phyloP scores from a whole-genome alignment of 2,113 vertebrate genomes.

The Varanus komodoensis region DNA sequence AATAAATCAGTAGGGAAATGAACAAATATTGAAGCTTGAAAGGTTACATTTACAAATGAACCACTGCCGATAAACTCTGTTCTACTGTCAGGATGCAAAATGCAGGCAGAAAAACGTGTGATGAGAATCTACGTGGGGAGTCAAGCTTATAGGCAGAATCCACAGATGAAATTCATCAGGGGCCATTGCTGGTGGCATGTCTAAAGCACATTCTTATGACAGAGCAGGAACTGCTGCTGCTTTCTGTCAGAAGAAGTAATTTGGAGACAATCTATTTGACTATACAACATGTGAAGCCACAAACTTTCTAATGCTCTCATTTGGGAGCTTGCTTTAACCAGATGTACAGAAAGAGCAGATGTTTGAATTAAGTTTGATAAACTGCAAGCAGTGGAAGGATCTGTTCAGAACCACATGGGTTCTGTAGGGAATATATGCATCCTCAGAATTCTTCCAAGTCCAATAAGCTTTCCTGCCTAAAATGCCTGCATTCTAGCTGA shows the following conservation, averaged over 20 bases:
- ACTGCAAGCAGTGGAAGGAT: not conserved
- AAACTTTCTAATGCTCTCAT: fast-evolving
- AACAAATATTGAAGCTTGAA: conserved; percentile 8
- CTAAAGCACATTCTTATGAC: conserved; percentile 2
- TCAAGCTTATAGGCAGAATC: not conserved
- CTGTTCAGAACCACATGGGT: not conserved
- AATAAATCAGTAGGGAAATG: not conserved
- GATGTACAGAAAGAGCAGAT: fast-evolving
- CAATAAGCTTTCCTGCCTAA: not conserved
- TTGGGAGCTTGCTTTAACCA: not conserved
- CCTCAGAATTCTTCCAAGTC: not conserved
- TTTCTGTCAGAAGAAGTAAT: not conserved
- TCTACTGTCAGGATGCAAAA: conserved; percentile 9
- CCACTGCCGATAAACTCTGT: conserved; percentile 18
- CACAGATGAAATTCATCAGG: not conserved
- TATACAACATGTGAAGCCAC: not conserved
- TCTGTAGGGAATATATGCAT: not conserved
- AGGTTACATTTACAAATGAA: conserved; percentile 50
- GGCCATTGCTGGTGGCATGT: not conserved
- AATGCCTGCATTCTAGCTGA: not conserved
- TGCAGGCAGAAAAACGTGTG: not conserved
- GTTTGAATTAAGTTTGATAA: not conserved
- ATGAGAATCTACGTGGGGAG: not conserved
- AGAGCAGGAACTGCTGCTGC: not conserved
- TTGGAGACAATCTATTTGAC: not conserved